Conservation (phyloP, 92 coral and sea anemone species). For the Micromussa lordhowensis region DNA sequence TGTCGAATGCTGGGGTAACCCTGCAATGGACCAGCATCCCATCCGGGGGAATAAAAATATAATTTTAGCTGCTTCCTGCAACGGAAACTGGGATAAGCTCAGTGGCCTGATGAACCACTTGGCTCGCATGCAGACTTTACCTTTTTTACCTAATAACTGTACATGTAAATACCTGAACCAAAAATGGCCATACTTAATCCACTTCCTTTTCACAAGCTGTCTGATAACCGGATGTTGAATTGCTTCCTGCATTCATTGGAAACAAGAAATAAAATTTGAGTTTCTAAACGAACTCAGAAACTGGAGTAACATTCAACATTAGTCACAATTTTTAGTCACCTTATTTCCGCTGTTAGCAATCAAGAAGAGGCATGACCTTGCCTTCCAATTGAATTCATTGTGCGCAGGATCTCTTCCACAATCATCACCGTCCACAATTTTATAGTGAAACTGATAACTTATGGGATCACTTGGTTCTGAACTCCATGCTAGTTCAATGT, state of each 20-base stretch:
- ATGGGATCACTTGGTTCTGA: conserved; percentile 90
- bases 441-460: conserved; percentile 80
- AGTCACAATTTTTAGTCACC: conserved; percentile 36
- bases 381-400: conserved; percentile 65
- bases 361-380: conserved; percentile 84
- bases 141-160: too few relatives aligned
- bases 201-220: conserved; percentile 79
- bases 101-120: too few relatives aligned
- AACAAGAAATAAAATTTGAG: neutral
- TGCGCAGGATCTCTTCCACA: conserved; percentile 66
- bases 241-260: conserved; percentile 67
- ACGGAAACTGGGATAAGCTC: too few relatives aligned
- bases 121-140: too few relatives aligned
- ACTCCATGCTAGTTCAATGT: conserved; percentile 86
- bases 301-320: neutral
- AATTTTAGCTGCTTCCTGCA: too few relatives aligned
- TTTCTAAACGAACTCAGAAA: neutral
- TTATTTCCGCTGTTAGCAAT: conserved; percentile 80
- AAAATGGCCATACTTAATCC: conserved; percentile 78
- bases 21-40: too few relatives aligned
- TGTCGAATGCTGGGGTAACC: too few relatives aligned
- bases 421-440: conserved; percentile 84
- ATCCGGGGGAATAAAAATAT: too few relatives aligned
- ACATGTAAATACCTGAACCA: conserved; percentile 76
- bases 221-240: conserved; percentile 89